Percentiles rank a stretch among this genome's conserved stretches.
Conservation (phyloP, 2,797 vertebrate species). For the Salmo trutta region DNA sequence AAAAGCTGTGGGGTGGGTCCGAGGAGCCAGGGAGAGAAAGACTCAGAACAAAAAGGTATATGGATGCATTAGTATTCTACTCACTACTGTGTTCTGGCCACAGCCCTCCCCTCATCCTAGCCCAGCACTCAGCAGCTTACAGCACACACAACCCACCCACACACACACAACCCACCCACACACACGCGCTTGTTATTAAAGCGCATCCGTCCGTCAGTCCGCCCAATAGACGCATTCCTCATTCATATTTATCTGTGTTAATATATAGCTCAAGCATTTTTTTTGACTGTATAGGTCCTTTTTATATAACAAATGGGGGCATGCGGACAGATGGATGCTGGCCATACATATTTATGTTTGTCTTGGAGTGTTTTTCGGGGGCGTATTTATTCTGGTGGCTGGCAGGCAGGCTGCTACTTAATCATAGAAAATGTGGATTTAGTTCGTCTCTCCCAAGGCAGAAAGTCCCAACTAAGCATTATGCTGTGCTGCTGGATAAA, state of each 20-base stretch:
- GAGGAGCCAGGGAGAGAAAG: background rate
- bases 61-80: conserved; percentile 14
- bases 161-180: conserved; percentile 15
- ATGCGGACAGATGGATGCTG: background rate
- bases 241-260: conserved; percentile 64
- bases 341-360: conserved; percentile 48
- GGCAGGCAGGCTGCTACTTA: conserved; percentile 1
- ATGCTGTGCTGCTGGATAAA: background rate
- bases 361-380: background rate
- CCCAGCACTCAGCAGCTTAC: conserved; percentile 4
- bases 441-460: background rate
- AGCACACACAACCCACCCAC: background rate
- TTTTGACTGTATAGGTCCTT: conserved; percentile 59
- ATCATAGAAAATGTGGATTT: conserved; percentile 4
- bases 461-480: conserved; percentile 18
- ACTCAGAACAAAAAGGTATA: conserved; percentile 2
- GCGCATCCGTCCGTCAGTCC: conserved; percentile 34
- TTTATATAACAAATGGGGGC: conserved; percentile 39
- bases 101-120: conserved; percentile 15
- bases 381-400: conserved; percentile 21
- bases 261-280: conserved; percentile 60
- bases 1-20: background rate
- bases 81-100: conserved; percentile 4
- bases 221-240: conserved; percentile 25
- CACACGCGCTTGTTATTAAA: conserved; percentile 55